phyloP scores from a whole-genome alignment of 2,888 invertebrate genomes.

The Achlya flavicornis region DNA sequence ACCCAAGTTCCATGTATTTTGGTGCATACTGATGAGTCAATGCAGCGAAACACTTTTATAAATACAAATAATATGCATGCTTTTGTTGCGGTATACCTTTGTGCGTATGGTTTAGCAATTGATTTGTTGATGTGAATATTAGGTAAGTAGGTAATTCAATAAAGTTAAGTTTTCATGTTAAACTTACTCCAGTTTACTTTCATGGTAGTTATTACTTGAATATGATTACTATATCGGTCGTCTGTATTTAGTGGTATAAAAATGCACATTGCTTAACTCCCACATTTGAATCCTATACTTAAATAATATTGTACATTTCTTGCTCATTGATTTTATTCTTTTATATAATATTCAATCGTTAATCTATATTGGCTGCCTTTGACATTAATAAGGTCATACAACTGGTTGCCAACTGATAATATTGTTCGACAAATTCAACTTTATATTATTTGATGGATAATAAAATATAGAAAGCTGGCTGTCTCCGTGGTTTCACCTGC shows the following conservation, averaged over 20 bases:
- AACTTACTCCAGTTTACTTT: no score
- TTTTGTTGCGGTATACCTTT: neutral
- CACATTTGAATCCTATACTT: no score
- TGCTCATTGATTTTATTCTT: no score
- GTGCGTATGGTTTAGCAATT: no score
- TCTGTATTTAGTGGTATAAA: no score
- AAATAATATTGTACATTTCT: no score
- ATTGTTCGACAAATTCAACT: neutral
- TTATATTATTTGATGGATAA: neutral
- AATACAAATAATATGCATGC: neutral
- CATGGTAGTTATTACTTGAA: no score
- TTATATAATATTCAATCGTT: neutral
- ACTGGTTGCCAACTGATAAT: neutral
- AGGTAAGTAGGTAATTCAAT: neutral
- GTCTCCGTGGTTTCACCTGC: no score
- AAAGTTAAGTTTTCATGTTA: no score
- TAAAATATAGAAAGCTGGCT: no score
- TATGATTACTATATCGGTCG: no score
- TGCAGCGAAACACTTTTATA: slow-evolving; percentile 1
- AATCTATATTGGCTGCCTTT: neutral
- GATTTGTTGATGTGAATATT: slow-evolving; percentile 2
- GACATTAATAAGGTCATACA: neutral
- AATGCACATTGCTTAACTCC: no score
- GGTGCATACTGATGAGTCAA: slow-evolving; percentile 4
- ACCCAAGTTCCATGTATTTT: neutral